Percentiles rank a stretch among this genome's conserved stretches.
These are phyloP conservation scores for Sebastolobus altivelis DNA, from an alignment of 2,797 vertebrate species.

Conservation along the genomic window DNA sequence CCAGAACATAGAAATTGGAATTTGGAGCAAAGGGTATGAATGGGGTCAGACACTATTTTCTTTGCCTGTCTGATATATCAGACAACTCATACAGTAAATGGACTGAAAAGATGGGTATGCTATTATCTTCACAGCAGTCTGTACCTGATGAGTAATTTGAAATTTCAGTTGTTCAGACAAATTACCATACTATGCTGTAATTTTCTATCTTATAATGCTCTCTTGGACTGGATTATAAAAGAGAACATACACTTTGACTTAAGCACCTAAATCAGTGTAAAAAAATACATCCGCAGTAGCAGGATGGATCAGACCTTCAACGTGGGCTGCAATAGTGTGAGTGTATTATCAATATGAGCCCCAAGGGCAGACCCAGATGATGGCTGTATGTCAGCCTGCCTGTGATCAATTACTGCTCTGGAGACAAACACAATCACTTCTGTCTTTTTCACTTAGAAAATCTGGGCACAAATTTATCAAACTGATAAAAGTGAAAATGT, in stretches of 20 bases:
- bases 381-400: conserved; percentile 14
- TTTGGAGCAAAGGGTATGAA: conserved; percentile 15
- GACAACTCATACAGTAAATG: conserved; percentile 28
- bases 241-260: not conserved
- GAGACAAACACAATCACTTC: conserved; percentile 37
- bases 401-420: conserved; percentile 33
- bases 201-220: conserved; percentile 2
- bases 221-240: conserved; percentile 19
- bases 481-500: conserved; percentile 9
- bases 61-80: conserved; percentile 25
- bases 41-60: conserved; percentile 26
- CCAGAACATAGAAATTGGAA: conserved; percentile 8
- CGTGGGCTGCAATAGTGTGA: conserved; percentile 26
- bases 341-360: conserved; percentile 41
- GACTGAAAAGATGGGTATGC: conserved; percentile 12
- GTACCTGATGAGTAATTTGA: conserved; percentile 18
- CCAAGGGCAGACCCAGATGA: conserved; percentile 36
- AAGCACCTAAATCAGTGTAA: not conserved
- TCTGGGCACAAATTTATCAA: conserved; percentile 15
- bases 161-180: conserved; percentile 37
- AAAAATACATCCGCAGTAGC: conserved; percentile 2
- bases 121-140: conserved; percentile 33
- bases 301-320: conserved; percentile 39
- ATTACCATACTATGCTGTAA: conserved; percentile 12
- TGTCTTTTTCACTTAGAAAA: conserved; percentile 27